Percentiles rank a stretch among this genome's conserved stretches.
These are phyloP conservation scores for Meganola albula DNA, from an alignment of 2,888 invertebrate species.

Conservation along the genomic window DNA sequence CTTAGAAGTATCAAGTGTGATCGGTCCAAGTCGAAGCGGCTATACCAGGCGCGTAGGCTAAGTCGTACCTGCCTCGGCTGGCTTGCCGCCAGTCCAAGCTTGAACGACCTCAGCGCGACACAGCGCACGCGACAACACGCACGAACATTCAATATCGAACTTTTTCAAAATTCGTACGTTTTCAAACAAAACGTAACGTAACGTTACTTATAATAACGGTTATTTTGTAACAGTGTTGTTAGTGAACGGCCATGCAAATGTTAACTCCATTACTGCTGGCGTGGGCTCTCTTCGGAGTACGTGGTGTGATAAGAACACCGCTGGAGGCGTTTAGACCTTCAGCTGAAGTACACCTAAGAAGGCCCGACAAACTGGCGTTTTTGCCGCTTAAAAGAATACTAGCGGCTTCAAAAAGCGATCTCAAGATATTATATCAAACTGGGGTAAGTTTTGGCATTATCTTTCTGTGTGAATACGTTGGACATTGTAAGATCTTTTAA, in stretches of 20 bases:
- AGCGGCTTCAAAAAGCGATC: slow-evolving; percentile 66
- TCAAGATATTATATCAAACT: slow-evolving; percentile 84
- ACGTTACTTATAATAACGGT: slow-evolving; percentile 21
- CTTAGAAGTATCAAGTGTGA: slow-evolving; percentile 51
- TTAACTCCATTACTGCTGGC: slow-evolving; percentile 56
- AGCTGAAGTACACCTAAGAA: slow-evolving; percentile 63
- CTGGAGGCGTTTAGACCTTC: slow-evolving; percentile 76
- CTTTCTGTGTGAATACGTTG: no score
- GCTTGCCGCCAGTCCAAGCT: slow-evolving; percentile 63
- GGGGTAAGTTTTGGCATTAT: slow-evolving; percentile 83
- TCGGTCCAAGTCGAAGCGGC: slow-evolving; percentile 56
- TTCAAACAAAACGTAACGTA: slow-evolving; percentile 18
- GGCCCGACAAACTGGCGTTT: slow-evolving; percentile 65
- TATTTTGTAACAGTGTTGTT: slow-evolving; percentile 23
- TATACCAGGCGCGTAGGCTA: slow-evolving; percentile 73
- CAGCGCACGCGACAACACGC: slow-evolving; percentile 42
- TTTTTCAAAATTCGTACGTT: slow-evolving; percentile 29
- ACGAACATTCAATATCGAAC: slow-evolving; percentile 33
- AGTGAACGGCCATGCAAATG: slow-evolving; percentile 57
- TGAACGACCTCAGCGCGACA: slow-evolving; percentile 55
- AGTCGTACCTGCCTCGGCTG: slow-evolving; percentile 66
- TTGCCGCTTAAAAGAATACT: slow-evolving; percentile 71
- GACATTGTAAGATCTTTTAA: no score
- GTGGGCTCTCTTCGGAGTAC: slow-evolving; percentile 54
- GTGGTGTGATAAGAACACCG: slow-evolving; percentile 72